These are phyloP conservation scores for Macrosteles quadrilineatus DNA, from an alignment of 1,140 invertebrate genomes.

Conservation along the genomic window DNA sequence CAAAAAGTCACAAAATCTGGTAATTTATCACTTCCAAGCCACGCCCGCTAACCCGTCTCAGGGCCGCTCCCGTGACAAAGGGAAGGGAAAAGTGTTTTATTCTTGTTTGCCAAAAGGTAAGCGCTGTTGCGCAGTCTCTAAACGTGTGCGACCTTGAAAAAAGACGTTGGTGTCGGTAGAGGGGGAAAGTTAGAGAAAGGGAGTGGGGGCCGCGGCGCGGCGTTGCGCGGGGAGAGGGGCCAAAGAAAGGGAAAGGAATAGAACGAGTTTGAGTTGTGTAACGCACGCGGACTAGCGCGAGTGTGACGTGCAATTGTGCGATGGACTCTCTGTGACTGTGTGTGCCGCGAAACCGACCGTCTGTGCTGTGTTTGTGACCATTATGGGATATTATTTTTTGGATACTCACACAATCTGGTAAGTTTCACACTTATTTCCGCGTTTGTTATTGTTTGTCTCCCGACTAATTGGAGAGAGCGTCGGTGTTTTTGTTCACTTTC, in stretches of 20 bases:
- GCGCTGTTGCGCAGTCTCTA: slow-evolving; percentile 23
- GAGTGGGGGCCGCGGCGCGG: slow-evolving; percentile 3
- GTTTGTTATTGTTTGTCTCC: slow-evolving; percentile 27
- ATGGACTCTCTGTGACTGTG: slow-evolving; percentile 11
- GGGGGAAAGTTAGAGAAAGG: slow-evolving; percentile 17
- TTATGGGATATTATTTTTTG: slow-evolving; percentile 35
- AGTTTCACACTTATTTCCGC: slow-evolving; percentile 7
- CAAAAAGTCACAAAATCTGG: no score
- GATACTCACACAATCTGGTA: slow-evolving; percentile 30
- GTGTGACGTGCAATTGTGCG: not conserved
- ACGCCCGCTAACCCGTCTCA: slow-evolving; percentile 3
- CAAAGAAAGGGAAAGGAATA: slow-evolving; percentile 36
- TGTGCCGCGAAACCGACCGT: no score
- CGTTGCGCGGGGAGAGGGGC: not conserved
- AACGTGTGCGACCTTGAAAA: slow-evolving; percentile 26
- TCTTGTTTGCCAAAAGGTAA: not conserved
- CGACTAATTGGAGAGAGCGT: no score
- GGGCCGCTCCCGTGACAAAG: not conserved
- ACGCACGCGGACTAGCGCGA: not conserved
- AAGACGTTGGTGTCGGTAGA: slow-evolving; percentile 21
- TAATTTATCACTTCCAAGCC: no score
- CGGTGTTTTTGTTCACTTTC: no score
- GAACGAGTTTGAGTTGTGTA: slow-evolving; percentile 27
- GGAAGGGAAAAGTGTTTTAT: slow-evolving; percentile 28
- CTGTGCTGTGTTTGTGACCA: slow-evolving; percentile 24